Percentiles rank a stretch among this genome's conserved stretches.
phyloP scores from a whole-genome alignment of 1,140 invertebrate species.

The Aethina tumida region DNA sequence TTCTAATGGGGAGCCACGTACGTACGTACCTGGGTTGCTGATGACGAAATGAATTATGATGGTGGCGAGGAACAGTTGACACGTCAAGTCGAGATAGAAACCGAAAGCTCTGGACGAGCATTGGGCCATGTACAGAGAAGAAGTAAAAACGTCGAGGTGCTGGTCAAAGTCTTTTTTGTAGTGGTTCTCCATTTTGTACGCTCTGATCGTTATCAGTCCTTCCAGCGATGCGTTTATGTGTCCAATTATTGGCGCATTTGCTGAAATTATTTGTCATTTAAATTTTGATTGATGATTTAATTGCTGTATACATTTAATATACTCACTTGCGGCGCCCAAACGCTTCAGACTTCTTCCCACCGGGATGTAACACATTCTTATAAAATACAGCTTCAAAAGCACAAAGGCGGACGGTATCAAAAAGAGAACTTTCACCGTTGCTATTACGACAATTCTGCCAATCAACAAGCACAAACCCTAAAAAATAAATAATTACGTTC shows the following conservation, averaged over 20 bases:
- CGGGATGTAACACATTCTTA: slow-evolving; percentile 6
- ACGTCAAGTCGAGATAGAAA: slow-evolving; percentile 65
- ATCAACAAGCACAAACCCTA: background rate
- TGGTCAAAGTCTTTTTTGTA: slow-evolving; percentile 69
- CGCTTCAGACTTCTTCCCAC: background rate
- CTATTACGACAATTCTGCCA: background rate
- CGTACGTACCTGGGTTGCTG: slow-evolving; percentile 31
- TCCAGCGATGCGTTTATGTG: slow-evolving; percentile 43
- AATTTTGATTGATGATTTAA: background rate
- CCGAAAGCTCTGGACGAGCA: slow-evolving; percentile 54
- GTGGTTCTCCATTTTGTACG: slow-evolving; percentile 64
- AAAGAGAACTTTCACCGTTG: too few species aligned
- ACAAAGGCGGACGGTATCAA: background rate
- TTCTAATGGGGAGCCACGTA: slow-evolving; percentile 4
- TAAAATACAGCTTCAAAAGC: slow-evolving; percentile 5
- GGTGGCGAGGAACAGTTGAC: slow-evolving; percentile 56
- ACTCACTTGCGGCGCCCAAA: background rate
- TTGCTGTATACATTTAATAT: background rate
- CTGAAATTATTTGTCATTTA: slow-evolving; percentile 20
- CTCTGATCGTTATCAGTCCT: slow-evolving; percentile 53
- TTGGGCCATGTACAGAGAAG: slow-evolving; percentile 51
- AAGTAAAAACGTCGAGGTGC: slow-evolving; percentile 59
- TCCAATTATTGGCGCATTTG: slow-evolving; percentile 64
- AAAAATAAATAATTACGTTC: background rate
- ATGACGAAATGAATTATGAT: slow-evolving; percentile 61